Evolutionary conservation across 2,113 vertebrate genomes (phyloP), one percentile per base, ranked within the genome.

Genomic region (Nannospalax galili): DNA sequence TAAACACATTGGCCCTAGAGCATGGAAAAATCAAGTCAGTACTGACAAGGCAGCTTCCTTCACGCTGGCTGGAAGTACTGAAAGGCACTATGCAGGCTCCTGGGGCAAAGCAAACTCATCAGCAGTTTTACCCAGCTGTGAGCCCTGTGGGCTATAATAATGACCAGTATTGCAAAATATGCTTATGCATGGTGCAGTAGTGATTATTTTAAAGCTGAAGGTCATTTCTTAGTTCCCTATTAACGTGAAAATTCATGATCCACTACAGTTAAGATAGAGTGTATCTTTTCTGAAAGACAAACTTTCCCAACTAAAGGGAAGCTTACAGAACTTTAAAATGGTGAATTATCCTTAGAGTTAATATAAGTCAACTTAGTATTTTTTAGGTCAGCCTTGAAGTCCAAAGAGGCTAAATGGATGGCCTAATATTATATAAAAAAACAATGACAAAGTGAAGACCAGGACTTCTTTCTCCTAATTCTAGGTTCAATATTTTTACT

Each of bases 181-280:
- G 48, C 48, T n/a, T n/a, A n/a, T n/a, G n/a, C n/a, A n/a, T n/a
- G n/a, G n/a, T n/a, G n/a, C n/a, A n/a, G n/a, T n/a, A n/a, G n/a
- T n/a, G 48, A 52, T 52, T 52, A 52, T 52, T 52, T 52, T 52
- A 52, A 62, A 58, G 58, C 42, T 90, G 37, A 65, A 70, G 22
- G 6, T 64, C n/a, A 90, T 87, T 87, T 80, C 64, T 96, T 90
- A 75, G 74, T 6, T 88, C 35, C 10, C 9, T 3, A 9, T 58
- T 79, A 67, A 70, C 73, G 48, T 77, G 60, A 88, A 93, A 92
- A 95, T 64, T 58, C 19, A 48, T 69, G 35, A 62, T 79, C 70
- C n/a, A n/a, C n/a, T n/a, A n/a, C n/a, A 62, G 4, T 72, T 75
- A 70, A 80, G 19, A 67, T 92, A 72, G 60, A 45, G 26, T 24